Conservation (phyloP, 2,113 vertebrate genomes). For the Atractosteus spatula region DNA sequence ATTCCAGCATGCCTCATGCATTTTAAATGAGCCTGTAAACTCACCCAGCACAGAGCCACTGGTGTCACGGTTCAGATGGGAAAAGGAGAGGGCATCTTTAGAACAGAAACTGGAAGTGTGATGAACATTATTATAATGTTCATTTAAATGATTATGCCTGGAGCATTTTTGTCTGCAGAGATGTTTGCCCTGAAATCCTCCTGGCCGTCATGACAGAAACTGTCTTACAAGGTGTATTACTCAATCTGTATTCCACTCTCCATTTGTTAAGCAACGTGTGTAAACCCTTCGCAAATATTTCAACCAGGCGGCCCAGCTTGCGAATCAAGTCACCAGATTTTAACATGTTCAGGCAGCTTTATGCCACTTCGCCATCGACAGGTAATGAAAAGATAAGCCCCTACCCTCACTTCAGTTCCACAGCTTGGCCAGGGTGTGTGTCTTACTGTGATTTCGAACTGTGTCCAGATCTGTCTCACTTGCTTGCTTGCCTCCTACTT, state of each 20-base stretch:
- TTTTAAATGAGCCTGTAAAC: conserved; percentile 54
- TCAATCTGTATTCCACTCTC: not conserved
- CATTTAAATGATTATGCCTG: conserved; percentile 7
- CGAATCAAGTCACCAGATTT: conserved; percentile 34
- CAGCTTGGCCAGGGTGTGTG: too few species aligned
- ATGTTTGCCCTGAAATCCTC: not conserved
- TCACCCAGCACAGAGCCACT: conserved; percentile 20
- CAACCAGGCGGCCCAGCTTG: conserved; percentile 23
- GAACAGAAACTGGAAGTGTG: not conserved
- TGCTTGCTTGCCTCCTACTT: too few species aligned
- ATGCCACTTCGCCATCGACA: conserved; percentile 38
- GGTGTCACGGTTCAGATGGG: conserved; percentile 13
- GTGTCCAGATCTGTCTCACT: too few species aligned
- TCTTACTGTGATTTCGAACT: too few species aligned
- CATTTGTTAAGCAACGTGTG: conserved; percentile 21
- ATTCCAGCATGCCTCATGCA: conserved; percentile 50
- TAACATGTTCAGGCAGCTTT: conserved; percentile 31
- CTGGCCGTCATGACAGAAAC: not conserved
- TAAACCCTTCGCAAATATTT: conserved; percentile 19
- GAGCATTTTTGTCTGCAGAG: conserved; percentile 1
- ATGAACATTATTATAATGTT: conserved; percentile 19
- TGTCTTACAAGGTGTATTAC: not conserved
- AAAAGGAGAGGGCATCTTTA: not conserved
- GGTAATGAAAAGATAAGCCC: conserved; percentile 21
- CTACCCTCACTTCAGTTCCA: too few species aligned